Base-by-base conservation (phyloP, 2,888 invertebrate genomes). In the Gnatocerus cornutus region DNA sequence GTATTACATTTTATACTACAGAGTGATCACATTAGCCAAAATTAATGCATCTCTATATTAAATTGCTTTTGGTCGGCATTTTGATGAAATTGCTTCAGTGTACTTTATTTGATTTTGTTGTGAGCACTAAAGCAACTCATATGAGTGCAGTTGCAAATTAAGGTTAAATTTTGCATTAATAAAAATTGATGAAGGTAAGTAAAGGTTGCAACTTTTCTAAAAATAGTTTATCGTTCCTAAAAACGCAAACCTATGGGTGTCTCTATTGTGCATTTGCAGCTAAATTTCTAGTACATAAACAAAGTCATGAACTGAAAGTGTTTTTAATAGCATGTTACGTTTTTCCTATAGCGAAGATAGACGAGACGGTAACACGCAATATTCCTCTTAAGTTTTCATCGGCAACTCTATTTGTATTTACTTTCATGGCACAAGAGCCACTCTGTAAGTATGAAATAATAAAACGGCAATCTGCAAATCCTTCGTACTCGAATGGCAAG, bases 381-480 rank as follows among this genome's bases (percentile, higher is more conserved):
- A 46, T 56, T 46, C 10, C 29, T 43, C 48, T 43, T 29, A 16
- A 67, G 37, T 59, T 59, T 50, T 45, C 59, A 67, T 50, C 50
- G 21, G 48, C 27, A 39, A 59, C 58, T 58, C 56, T 16, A 56
- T 41, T 30, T 16, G 67, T 67, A 58, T 67, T 67, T 67, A 55
- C 68, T 67, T 61, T 52, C 46, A 45, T 27, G 43, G 52, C 29
- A 52, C n/a, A 53, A 59, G 67, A 61, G 68, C 68, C 68, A 67
- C 68, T 66, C 37, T 62, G 41, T 46, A 37, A 61, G 63, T 71
- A 71, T 71, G 70, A 78, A 78, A 77, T 78, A 78, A 79, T 79
- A 79, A 78, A 79, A 78, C 74, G 76, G 76, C 79, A 79, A 79
- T 79, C 76, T 79, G 73, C 74, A 77, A 77, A 79, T 77, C 73